phyloP scores from a whole-genome alignment of 2,888 invertebrate genomes.

The Eilema griseolum region DNA sequence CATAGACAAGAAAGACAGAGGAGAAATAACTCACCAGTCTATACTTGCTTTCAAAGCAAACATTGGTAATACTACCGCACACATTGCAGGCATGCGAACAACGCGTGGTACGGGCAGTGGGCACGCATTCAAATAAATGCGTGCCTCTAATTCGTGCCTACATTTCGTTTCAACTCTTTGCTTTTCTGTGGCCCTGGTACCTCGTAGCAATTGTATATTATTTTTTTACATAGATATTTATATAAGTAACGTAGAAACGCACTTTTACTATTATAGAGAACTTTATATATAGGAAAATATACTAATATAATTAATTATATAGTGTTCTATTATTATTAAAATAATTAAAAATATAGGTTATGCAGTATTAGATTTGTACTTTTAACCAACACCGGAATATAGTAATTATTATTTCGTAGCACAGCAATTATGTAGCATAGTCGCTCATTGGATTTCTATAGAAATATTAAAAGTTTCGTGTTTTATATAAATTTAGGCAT shows the following conservation, averaged over 20 bases:
- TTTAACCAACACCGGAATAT: no score
- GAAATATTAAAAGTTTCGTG: neutral
- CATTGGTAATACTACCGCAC: constrained; percentile 19
- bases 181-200: constrained; percentile 42
- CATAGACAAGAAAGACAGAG: neutral
- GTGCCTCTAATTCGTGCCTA: constrained; percentile 35
- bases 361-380: no score
- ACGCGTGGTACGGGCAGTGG: constrained; percentile 35
- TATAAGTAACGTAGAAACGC: neutral
- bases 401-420: no score
- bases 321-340: no score
- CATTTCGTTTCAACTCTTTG: constrained; percentile 37
- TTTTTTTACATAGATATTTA: constrained; percentile 14
- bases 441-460: no score
- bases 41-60: constrained; percentile 36
- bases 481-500: no score
- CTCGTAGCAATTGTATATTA: constrained; percentile 20
- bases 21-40: constrained; percentile 1
- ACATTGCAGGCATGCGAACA: constrained; percentile 31
- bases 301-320: no score
- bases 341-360: no score
- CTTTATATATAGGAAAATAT: no score
- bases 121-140: constrained; percentile 38
- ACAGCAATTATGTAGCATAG: neutral
- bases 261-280: neutral